phyloP scores from a whole-genome alignment of 1,140 invertebrate genomes.

The Pentalonia nigronervosa region DNA sequence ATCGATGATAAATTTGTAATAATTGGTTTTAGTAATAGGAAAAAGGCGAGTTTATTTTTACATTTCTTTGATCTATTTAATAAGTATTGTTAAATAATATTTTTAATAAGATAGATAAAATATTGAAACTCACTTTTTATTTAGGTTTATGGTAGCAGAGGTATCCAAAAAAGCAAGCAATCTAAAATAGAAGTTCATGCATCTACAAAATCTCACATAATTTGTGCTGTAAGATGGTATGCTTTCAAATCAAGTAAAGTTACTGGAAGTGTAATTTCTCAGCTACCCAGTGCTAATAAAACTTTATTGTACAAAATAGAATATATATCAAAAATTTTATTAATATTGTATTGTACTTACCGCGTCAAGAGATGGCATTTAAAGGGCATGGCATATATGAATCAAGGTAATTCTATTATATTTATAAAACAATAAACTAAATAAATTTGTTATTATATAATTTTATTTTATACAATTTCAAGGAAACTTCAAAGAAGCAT shows the following conservation, averaged over 20 bases:
- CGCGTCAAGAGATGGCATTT: neutral
- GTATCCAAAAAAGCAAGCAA: neutral
- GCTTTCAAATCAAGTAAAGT: slow-evolving; percentile 1
- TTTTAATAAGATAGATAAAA: neutral
- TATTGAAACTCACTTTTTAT: neutral
- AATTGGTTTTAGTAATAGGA: neutral
- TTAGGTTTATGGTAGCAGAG: neutral
- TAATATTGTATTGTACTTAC: slow-evolving; percentile 20
- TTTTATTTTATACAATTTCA: neutral
- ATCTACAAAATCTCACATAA: neutral
- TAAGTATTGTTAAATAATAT: no score
- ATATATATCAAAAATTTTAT: neutral
- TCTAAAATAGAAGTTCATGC: slow-evolving; percentile 14
- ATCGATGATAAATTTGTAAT: neutral
- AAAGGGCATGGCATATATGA: neutral
- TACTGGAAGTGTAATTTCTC: neutral
- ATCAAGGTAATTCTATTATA: slow-evolving; percentile 5
- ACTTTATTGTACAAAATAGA: neutral
- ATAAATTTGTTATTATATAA: neutral
- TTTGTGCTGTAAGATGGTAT: neutral
- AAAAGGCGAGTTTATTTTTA: slow-evolving; percentile 17
- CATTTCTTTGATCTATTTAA: neutral
- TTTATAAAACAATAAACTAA: no score
- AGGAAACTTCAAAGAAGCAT: slow-evolving; percentile 17
- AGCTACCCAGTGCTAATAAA: neutral